These are phyloP conservation scores for Xanthia icteritia DNA, from an alignment of 2,888 invertebrate genomes.

Conservation along the genomic window DNA sequence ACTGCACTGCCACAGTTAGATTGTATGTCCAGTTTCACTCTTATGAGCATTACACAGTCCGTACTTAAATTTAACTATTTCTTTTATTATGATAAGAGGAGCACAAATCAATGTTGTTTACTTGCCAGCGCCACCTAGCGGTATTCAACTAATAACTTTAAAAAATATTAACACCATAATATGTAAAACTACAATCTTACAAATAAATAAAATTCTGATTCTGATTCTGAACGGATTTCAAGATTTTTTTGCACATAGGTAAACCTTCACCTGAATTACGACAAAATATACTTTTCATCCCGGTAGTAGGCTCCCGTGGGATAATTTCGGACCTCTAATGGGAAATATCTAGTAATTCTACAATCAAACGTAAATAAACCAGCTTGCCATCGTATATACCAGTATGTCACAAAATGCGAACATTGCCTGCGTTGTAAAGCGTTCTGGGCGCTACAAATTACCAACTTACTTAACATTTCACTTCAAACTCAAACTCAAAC, in stretches of 20 bases:
- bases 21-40: no score
- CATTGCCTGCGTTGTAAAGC: constrained; percentile 49
- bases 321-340: background rate
- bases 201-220: no score
- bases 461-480: constrained; percentile 13
- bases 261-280: background rate
- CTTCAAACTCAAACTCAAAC: no score
- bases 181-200: no score
- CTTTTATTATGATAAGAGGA: no score
- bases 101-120: no score
- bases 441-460: constrained; percentile 47
- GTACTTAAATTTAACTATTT: no score
- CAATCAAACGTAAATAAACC: background rate
- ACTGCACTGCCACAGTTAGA: no score
- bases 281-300: background rate
- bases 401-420: constrained; percentile 43
- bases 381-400: background rate
- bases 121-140: no score
- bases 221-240: background rate
- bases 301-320: background rate
- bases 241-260: background rate
- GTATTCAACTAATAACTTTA: no score
- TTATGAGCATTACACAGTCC: no score
- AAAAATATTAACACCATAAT: no score
- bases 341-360: background rate